Conservation (phyloP, 2,888 invertebrate species). For the Rotaria sp. region DNA sequence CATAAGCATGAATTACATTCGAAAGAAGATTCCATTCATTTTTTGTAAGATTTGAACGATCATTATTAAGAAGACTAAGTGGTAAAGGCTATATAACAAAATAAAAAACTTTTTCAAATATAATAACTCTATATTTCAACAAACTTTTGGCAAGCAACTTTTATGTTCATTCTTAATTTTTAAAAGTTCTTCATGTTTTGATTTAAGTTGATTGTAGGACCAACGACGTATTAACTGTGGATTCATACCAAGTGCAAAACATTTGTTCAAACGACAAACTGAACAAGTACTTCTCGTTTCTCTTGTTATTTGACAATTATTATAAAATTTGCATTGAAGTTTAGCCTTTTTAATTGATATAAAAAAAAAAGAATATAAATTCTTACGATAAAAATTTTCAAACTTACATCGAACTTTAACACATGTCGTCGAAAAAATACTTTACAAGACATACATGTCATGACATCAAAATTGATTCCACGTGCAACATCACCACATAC, state of each 20-base stretch:
- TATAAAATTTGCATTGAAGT: not conserved
- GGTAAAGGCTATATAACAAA: not conserved
- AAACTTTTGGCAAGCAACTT: too few species aligned
- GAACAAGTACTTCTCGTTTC: not conserved
- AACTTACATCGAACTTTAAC: not conserved
- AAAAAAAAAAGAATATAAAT: not conserved
- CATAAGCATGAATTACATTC: not conserved
- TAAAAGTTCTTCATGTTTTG: not conserved
- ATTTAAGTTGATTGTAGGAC: not conserved
- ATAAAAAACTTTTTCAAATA: too few species aligned
- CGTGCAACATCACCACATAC: not conserved
- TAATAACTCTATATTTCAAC: too few species aligned
- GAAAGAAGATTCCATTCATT: not conserved
- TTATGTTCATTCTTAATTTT: too few species aligned
- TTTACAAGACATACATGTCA: not conserved
- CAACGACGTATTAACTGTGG: not conserved
- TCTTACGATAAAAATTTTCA: not conserved
- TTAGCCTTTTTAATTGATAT: not conserved
- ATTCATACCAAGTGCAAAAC: not conserved
- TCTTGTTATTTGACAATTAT: not conserved
- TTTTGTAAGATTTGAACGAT: not conserved
- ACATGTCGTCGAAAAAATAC: not conserved
- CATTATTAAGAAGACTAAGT: not conserved
- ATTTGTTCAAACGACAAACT: not conserved
- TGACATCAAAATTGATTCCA: not conserved